Conservation (phyloP, 2,113 vertebrate genomes). For the Dryoscopus gambensis region DNA sequence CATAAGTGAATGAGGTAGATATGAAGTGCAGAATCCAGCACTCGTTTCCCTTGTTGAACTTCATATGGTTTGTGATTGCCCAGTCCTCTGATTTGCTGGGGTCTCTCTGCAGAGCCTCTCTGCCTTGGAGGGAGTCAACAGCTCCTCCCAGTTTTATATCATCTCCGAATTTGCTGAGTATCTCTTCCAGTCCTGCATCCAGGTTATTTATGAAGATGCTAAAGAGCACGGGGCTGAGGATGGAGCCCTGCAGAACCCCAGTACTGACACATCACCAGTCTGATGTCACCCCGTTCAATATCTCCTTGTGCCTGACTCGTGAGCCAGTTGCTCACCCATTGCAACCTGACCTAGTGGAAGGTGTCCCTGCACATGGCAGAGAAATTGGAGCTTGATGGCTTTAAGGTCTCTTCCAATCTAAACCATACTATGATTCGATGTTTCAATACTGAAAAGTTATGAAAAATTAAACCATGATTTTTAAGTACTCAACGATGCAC, state of each 20-base stretch:
- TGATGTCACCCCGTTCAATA: too few relatives aligned
- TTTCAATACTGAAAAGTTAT: neutral
- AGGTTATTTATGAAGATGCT: neutral
- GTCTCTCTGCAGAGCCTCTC: neutral
- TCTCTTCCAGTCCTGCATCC: neutral
- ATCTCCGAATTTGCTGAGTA: fast-evolving
- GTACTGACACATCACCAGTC: too few relatives aligned
- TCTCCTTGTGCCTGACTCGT: fast-evolving
- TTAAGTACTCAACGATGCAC: neutral
- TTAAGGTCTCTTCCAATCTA: neutral
- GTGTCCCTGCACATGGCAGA: too few relatives aligned
- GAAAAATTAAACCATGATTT: neutral
- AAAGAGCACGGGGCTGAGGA: neutral
- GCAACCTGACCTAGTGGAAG: neutral
- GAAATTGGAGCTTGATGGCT: neutral
- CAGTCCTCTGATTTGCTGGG: too few relatives aligned
- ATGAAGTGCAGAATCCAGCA: neutral
- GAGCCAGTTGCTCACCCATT: neutral
- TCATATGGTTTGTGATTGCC: neutral
- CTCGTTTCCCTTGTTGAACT: neutral
- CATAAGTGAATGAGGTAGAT: neutral
- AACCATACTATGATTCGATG: too few relatives aligned
- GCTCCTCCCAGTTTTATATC: neutral
- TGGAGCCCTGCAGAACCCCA: neutral
- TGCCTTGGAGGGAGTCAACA: neutral